These are phyloP conservation scores for Pseudococcus longispinus DNA, from an alignment of 2,888 invertebrate species.

Conservation along the genomic window DNA sequence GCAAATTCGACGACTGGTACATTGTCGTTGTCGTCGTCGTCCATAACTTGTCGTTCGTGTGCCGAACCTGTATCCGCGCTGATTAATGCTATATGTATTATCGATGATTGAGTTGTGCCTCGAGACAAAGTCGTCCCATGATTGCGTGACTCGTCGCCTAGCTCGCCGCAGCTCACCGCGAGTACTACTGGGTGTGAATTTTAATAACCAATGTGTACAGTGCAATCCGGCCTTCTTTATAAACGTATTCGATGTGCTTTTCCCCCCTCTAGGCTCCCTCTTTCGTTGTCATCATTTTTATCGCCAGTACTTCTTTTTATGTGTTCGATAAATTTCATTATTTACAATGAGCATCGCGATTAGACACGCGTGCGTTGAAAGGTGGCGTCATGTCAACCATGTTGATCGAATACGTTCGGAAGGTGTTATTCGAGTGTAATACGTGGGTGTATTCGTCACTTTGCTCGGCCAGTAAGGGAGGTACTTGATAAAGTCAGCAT, in stretches of 20 bases:
- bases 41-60: background rate
- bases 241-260: background rate
- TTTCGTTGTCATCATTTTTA: background rate
- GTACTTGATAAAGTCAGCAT: background rate
- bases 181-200: conserved; percentile 18
- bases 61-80: background rate
- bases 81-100: background rate
- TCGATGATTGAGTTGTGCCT: conserved; percentile 14
- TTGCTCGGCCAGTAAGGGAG: background rate
- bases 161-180: background rate
- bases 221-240: background rate
- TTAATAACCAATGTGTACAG: background rate
- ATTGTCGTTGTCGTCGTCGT: background rate
- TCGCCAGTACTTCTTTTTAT: background rate
- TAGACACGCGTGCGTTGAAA: background rate
- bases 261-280: background rate
- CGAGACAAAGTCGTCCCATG: background rate
- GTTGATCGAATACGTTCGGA: background rate
- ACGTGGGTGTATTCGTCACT: background rate
- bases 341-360: background rate
- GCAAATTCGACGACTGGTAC: background rate
- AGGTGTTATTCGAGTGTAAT: background rate
- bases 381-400: background rate
- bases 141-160: conserved; percentile 13
- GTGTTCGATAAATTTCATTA: too few species aligned